These are phyloP conservation scores for Cyprinella venusta DNA, from an alignment of 2,797 vertebrate species.

Conservation along the genomic window DNA sequence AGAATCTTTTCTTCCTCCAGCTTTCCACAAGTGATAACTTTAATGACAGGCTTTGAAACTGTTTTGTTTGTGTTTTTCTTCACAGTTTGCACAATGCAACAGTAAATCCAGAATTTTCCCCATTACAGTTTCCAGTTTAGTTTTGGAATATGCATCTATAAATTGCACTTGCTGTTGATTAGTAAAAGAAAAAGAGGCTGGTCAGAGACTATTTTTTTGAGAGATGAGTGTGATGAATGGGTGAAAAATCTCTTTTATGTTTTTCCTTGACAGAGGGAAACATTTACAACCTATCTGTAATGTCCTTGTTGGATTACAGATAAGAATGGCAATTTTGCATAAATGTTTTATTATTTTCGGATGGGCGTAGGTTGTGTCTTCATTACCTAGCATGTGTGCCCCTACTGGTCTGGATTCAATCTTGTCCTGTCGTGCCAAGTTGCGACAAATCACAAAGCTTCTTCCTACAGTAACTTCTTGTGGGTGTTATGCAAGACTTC, in stretches of 20 bases:
- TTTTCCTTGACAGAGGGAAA: slow-evolving; percentile 46
- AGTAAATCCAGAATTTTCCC: not conserved
- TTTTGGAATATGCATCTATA: slow-evolving; percentile 5
- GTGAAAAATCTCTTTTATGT: not conserved
- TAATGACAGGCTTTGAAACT: slow-evolving; percentile 8
- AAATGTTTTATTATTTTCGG: slow-evolving; percentile 4
- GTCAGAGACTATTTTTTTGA: not conserved
- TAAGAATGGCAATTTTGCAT: slow-evolving; percentile 40
- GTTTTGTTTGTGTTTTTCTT: slow-evolving; percentile 40
- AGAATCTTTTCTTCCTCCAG: slow-evolving; percentile 21
- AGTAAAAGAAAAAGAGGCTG: not conserved
- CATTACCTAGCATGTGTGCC: slow-evolving; percentile 9
- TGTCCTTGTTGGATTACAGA: slow-evolving; percentile 50
- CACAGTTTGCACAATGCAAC: slow-evolving; percentile 18
- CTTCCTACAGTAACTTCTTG: not conserved
- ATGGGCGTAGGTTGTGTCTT: slow-evolving; percentile 6
- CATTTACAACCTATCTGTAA: slow-evolving; percentile 50
- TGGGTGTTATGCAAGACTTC: not conserved
- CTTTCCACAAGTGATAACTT: slow-evolving; percentile 32
- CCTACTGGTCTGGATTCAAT: slow-evolving; percentile 41
- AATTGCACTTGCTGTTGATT: slow-evolving; percentile 12
- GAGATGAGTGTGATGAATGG: not conserved
- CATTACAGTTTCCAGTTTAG: not conserved
- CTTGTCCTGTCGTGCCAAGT: slow-evolving; percentile 27
- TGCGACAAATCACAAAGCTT: not conserved